Base-by-base conservation (phyloP, 2,113 vertebrate species). In the Abramis brama region DNA sequence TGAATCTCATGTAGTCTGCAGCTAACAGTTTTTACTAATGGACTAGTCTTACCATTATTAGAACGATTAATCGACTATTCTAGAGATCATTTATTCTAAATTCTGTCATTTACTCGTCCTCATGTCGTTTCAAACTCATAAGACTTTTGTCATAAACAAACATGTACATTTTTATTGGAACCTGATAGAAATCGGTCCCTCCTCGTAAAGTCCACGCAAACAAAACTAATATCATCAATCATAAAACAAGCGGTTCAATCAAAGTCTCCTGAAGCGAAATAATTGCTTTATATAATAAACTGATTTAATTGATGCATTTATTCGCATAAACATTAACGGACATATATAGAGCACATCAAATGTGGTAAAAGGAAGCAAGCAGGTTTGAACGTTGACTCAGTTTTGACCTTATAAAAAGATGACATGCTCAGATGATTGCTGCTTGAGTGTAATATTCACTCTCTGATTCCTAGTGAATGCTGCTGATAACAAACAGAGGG, bases 401-500 rank as follows among this genome's bases (percentile, higher is more conserved):
- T 60, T 25, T 60, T 60, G 23, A n/a, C 2, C 59, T 60, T 5
- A n/a, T 59, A 3, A 23, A 21, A 8, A 21, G 57, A 59, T 23
- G 21, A n/a, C 7, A 3, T 59, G 57, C 19, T 59, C 21, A 2
- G 2, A 9, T 23, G 59, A n/a, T n/a, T 30, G 19, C 8, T 45
- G 5, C 1, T 30, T 59, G 10, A 52, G 17, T 70, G 8, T 70
- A 47, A 33, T 52, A 55, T 5, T 19, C 39, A 6, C 27, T 81
- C 57, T 66, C 17, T 30, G 43, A 6, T 60, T 81, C 88, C 59
- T 86, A 99, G 98, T 99, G 82, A 99, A 99, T 91, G 98, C 98
- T 13, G 96, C 98, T 23, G 98, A 99, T 94, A 99, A 99, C 91
- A 99, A 99, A 92, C 98, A 99, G 92, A 96, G 98, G 83, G 98